Evolutionary conservation across 2,113 vertebrate species (phyloP), one percentile per base, ranked within the genome.

Genomic region (Triplophysa dalaica): DNA sequence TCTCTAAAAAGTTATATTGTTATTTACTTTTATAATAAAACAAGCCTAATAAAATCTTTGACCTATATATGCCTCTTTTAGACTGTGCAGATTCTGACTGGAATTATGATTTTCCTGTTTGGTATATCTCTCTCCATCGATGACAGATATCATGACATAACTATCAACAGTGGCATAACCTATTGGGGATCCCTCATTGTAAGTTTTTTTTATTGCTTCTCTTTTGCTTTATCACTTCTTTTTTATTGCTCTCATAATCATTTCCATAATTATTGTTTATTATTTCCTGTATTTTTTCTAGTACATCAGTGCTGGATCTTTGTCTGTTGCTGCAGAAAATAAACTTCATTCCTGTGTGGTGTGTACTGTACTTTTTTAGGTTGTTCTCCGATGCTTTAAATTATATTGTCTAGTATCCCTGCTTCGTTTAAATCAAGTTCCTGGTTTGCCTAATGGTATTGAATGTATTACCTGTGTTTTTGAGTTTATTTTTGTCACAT

Each of bases 161-260:
- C 17, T 6, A 16, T 45, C 10, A 10, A 3, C 17, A 29, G 11
- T 38, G 81, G 82, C 33, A 33, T 80, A 14, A 10, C 2, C 1
- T 74, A 77, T n/a, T 84, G 82, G 82, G 64, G 56, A 29, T 61
- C 54, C 1, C 10, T 86, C 4, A 26, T 84, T 50, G 82, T 86
- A 80, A 79, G 85, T 29, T 64, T 69, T 0, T 63, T 54, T 38
- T 16, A 33, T 21, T 2, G 11, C 3, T 60, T 48, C 16, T n/a
- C 0, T 56, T 21, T 58, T 41, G 1, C 33, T 45, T 14, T 45
- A 72, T 33, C 29, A 16, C 16, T 16, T 50, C 13, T 19, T 21
- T 14, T 58, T 54, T 12, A 63, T 16, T 17, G 11, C 21, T 10
- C 16, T 22, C 24, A 5, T 21, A 61, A 11, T 29, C 26, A n/a